These are phyloP conservation scores for Sebastes vulpes DNA, from an alignment of 2,797 vertebrate genomes.

Conservation along the genomic window DNA sequence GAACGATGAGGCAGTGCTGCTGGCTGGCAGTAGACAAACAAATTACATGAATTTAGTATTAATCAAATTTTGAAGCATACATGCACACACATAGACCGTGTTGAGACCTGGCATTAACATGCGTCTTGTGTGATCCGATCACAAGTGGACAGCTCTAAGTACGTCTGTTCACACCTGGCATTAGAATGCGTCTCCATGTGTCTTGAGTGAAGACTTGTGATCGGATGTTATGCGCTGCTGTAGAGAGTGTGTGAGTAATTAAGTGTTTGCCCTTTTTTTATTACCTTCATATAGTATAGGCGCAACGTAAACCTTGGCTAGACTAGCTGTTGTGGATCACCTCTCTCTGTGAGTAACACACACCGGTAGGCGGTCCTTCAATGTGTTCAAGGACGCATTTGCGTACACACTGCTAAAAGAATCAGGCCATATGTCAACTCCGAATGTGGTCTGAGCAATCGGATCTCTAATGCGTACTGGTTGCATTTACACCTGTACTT, in stretches of 20 bases:
- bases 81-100: not conserved
- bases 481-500: not conserved
- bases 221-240: no score
- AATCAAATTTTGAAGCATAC: not conserved
- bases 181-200: not conserved
- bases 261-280: no score
- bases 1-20: constrained; percentile 68
- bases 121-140: not conserved
- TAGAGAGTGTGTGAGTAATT: no score
- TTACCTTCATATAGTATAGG: no score
- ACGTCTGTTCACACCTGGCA: not conserved
- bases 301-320: no score
- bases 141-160: not conserved
- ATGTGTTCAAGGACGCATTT: no score
- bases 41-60: constrained; percentile 12
- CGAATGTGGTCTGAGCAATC: no score
- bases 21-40: constrained; percentile 81
- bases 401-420: no score
- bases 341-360: no score
- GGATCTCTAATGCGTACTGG: not conserved
- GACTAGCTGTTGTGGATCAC: no score
- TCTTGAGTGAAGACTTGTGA: not conserved
- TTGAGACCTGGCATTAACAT: not conserved
- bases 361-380: no score
- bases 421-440: no score